Base-by-base conservation (phyloP, 2,797 vertebrate species). In the Esox masquinongy region DNA sequence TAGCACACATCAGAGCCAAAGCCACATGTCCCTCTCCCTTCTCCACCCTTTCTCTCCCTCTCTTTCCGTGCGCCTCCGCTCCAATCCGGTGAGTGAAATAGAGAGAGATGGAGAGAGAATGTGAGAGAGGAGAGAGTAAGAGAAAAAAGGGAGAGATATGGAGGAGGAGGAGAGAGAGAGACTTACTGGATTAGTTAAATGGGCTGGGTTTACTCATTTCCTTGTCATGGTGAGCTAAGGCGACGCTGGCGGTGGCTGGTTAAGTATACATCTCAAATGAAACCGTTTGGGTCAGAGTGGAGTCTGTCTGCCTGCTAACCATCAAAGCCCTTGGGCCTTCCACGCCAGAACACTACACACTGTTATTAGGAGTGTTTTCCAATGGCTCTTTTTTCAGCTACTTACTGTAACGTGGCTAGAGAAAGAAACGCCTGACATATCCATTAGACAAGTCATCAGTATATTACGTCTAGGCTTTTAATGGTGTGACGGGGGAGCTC, bases 381-480 rank as follows among this genome's bases (percentile, higher is more conserved):
- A 90, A 87, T 78, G 83, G 88, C 77, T 84, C 82, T 80, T 90
- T 90, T 88, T 90, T 91, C 88, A 83, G 87, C 85, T 87, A 83
- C 83, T 91, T 90, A 47, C 43, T 11, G 43, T 47, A 85, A 86
- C 82, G 83, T 61, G 72, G 83, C 74, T 83, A 75, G 75, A 78
- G 73, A 90, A 87, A 79, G 77, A 90, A 87, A 80, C 77, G 85
- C 82, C 88, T 79, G 87, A 90, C 88, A 86, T 83, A 86, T 82
- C 84, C 80, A 88, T 91, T 88, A 88, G 82, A 79, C 74, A 72
- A 88, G 81, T 81, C 87, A 85, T 90, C 82, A 86, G 74, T 84
- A 88, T 87, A 86, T 85, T 86, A 85, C 85, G 15, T 26, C 15
- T 31, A 64, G 86, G 79, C 83, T 80, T 86, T 78, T 83, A 88